Evolutionary conservation across 2,888 invertebrate species (phyloP).

Genomic region (Macrophya alboannulata): DNA sequence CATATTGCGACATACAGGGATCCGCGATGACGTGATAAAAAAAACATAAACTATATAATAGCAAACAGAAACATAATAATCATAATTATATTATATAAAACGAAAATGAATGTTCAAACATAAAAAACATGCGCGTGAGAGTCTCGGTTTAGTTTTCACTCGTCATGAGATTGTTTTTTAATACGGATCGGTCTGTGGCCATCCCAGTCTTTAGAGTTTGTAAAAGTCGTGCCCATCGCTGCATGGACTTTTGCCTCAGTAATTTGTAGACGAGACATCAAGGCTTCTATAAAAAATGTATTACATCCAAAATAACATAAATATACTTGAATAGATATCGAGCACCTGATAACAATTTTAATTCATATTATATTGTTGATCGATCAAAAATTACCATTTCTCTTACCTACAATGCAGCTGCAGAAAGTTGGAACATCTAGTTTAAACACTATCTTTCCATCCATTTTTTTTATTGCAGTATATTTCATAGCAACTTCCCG

Average conservation of each 20-base stretch:
- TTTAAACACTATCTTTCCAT: slow-evolving; percentile 15
- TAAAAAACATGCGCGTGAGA: slow-evolving; percentile 9
- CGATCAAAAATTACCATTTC: slow-evolving; percentile 11
- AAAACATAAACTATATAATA: slow-evolving; percentile 16
- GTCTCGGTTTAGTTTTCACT: neutral
- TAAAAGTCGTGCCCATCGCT: slow-evolving; percentile 18
- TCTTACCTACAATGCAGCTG: slow-evolving; percentile 28
- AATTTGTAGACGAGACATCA: slow-evolving; percentile 25
- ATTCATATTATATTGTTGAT: slow-evolving; percentile 18
- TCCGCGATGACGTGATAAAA: slow-evolving; percentile 13
- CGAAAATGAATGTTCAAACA: neutral
- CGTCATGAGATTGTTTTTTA: neutral
- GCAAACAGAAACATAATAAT: slow-evolving; percentile 18
- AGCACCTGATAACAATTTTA: slow-evolving; percentile 25
- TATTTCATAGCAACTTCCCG: slow-evolving; percentile 26
- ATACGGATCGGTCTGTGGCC: neutral
- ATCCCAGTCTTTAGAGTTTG: slow-evolving; percentile 14
- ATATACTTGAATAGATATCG: slow-evolving; percentile 8
- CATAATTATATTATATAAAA: neutral
- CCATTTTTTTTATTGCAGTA: slow-evolving; percentile 32
- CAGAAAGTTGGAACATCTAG: slow-evolving; percentile 27
- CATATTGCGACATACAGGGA: slow-evolving; percentile 20
- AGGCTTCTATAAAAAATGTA: slow-evolving; percentile 21
- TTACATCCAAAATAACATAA: neutral
- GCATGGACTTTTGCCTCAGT: slow-evolving; percentile 23